Percentiles rank a stretch among this genome's conserved stretches.
Conservation (phyloP, 2,113 vertebrate genomes). For the Zeus faber region DNA sequence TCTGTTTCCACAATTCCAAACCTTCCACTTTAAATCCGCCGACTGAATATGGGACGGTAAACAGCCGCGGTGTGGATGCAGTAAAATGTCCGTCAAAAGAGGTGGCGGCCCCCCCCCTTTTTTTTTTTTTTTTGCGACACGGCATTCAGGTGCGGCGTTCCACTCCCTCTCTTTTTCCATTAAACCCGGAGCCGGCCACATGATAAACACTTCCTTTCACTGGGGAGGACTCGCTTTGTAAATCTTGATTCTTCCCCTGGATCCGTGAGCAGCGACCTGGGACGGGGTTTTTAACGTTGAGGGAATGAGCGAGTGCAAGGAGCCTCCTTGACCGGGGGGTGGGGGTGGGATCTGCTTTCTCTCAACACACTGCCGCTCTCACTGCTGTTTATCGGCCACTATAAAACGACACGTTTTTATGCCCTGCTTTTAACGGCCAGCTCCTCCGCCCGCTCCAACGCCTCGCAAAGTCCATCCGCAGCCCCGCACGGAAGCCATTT, state of each 20-base stretch:
- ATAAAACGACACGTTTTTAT: conserved; percentile 56
- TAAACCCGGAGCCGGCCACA: conserved; percentile 15
- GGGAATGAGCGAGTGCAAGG: conserved; percentile 11
- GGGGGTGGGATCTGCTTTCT: conserved; percentile 7
- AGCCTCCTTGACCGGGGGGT: conserved; percentile 22
- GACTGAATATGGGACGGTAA: no score
- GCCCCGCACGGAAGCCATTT: conserved; percentile 39
- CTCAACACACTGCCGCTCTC: conserved; percentile 9
- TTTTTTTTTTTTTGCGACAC: no score
- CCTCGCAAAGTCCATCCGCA: conserved; percentile 35
- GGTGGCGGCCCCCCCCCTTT: no score
- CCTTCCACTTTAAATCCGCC: no score
- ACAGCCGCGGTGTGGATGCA: no score
- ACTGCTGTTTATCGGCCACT: conserved; percentile 47
- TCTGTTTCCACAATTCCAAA: no score
- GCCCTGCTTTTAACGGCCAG: conserved; percentile 30
- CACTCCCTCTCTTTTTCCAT: conserved; percentile 25
- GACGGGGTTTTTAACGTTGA: conserved; percentile 37
- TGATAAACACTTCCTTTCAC: conserved; percentile 34
- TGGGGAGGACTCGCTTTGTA: conserved; percentile 27
- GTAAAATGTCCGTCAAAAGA: no score
- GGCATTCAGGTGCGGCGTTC: no score
- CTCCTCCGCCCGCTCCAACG: conserved; percentile 37
- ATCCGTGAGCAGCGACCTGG: conserved; percentile 23
- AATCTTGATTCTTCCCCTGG: conserved; percentile 44